Base-by-base conservation (phyloP, 2,797 vertebrate genomes). In the Siniperca scherzeri region DNA sequence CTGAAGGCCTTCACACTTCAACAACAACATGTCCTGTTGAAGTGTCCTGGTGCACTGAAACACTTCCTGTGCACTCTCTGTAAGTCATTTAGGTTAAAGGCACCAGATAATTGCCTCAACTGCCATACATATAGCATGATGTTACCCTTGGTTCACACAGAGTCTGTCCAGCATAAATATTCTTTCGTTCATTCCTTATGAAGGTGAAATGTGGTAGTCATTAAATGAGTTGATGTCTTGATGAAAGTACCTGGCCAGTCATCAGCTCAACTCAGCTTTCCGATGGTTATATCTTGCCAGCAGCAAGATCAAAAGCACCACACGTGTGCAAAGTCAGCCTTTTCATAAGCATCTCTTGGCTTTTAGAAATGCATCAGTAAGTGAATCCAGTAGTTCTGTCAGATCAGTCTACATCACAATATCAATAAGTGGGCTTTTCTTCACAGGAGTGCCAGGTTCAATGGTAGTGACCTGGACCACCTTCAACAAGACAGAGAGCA, bases 381-480 rank as follows among this genome's bases (percentile, higher is more conserved):
- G n/a, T 83, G 61, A 79, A 73, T 74, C 52, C 74, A 88, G 60
- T 71, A 17, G 74, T 70, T 80, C 42, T 80, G 68, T 87, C 77
- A 65, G 70, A 68, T 77, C 59, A 65, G 19, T 81, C 50, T 42
- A 6, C 68, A 53, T 79, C 78, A 57, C 19, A 0, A 67, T 73
- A 76, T 21, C 30, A 82, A 56, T 62, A 67, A 72, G 42, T 52
- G 65, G 13, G 22, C 11, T 77, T 91, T 80, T 81, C 36, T 88
- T 85, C 70, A 56, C 92, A 97, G 97, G 94, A 55, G 91, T 90
- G 5, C 87, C 96, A 0, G 92, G 93, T 38, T 95, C 96, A 61
- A 98, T 98, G 96, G 92, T 93, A 1, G 95, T 98, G 55, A 98
- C 97, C 38, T 98, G 97, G 97, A 97, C 95, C 53, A 98, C 97